Base-by-base conservation (phyloP, 2,113 vertebrate genomes). In the Pelmatolapia mariae region DNA sequence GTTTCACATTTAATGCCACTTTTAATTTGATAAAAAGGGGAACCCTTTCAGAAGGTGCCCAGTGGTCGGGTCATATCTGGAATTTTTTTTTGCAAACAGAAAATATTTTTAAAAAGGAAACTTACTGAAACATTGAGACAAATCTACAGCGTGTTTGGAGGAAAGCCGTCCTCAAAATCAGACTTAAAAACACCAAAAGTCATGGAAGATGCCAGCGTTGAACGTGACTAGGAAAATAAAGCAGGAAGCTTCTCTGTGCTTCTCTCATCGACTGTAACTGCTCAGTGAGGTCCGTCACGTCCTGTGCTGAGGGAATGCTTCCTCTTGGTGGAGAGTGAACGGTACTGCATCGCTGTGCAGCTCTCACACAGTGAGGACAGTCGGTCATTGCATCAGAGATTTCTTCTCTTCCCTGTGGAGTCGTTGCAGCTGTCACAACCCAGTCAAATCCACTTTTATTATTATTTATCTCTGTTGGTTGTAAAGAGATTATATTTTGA, bases 281-380 rank as follows among this genome's bases (percentile, higher is more conserved):
- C 40, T 82, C 52, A 3, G 16, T 38, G 4, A 29, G 71, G 71
- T 5, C 43, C 9, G 24, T 10, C 6, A 8, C 10, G 10, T 54
- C 26, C 81, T 61, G 53, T 31, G 18, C n/a, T 91, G 66, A 57
- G 81, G 15, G 12, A 61, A 85, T 81, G 85, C 81, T 90, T 79
- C 93, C 94, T 56, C 89, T 89, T 92, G 61, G 79, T 94, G 95
- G 91, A 79, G 4, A 50, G 1, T 2, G 0, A 16, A 1, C 4
- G 5, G 24, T 10, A 87, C 83, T 90, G 47, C 86, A 15, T 9
- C 50, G 10, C 68, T 47, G 68, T 18, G 26, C 24, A 16, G 66
- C 40, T 50, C 18, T 18, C 45, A 5, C 81, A 24, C 29, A 1
- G 19, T 7, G 31, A 26, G 5, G 24, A 2, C 71, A 13, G 71